Base-by-base conservation (phyloP, 1,140 invertebrate genomes). In the Drosophila biarmipes region DNA sequence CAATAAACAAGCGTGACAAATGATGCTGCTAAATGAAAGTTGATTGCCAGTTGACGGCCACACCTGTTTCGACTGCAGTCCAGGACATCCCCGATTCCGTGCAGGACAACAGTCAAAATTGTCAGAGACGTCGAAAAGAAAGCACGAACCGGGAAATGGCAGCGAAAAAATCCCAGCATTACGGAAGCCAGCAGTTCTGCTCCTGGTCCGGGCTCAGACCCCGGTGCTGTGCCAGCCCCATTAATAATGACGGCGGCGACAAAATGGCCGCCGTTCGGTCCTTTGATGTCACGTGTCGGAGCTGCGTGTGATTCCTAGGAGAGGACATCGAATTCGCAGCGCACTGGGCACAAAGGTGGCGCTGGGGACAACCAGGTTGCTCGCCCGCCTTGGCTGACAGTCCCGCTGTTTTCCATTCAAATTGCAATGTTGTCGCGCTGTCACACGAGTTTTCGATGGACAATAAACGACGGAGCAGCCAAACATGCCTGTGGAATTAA, bases 21-120 rank as follows among this genome's bases (percentile, higher is more conserved):
- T 87, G 84, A 87, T 84, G 84, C 84, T 89, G 85, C 84, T 89
- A 87, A 87, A 87, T 89, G 84, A 84, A 89, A 89, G 79, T 87
- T 87, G 84, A 87, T 87, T 87, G 84, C 84, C 82, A 89, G 82
- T 89, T 87, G 82, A 87, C 82, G 75, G 71, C 63, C 84, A 87
- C 78, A 87, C 84, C 84, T 82, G 78, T 75, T 75, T 48, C 52
- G 48, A 58, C 69, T 61, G 62, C 27, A 38, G 48, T 35, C 35
- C 78, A 29, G 63, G 35, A 53, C 49, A 34, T 62, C 15, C 15
- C 27, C 48, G 15, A 34, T 42, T 31, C 49, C 29, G 48, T 46
- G 56, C 56, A 34, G 63, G 40, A 27, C 77, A 71, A 59, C 84
- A 73, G 81, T 87, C 82, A 79, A 87, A 87, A 89, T 67, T 82